Base-by-base conservation (phyloP, 2,888 invertebrate genomes). In the Cheilosia urbana region DNA sequence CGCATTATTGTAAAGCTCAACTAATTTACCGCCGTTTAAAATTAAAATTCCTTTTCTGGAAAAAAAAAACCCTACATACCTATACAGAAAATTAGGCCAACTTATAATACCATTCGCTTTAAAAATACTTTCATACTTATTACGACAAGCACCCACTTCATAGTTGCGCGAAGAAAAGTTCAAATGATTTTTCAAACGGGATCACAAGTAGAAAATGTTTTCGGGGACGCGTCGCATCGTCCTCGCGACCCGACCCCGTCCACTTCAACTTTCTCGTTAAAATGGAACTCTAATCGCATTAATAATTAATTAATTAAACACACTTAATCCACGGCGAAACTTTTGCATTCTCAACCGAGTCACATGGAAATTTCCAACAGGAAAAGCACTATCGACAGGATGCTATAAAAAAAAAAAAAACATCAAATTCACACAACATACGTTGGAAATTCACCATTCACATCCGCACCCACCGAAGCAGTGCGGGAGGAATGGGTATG, bases 291-390 rank as follows among this genome's bases (percentile, higher is more conserved):
- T 71, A 71, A 84, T 84, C 75, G 79, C 75, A 80, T 84, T 79
- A 80, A 47, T 80, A 75, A 71, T 75, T 69, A 69, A 84, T 84
- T 80, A 84, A 75, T 84, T 75, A 65, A 71, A 75, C 75, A 79
- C 80, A 47, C 58, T 71, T 79, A 73, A 75, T 73, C 79, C 42
- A 37, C 27, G 53, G 45, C 7, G 51, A 49, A 78, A 71, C 47
- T 69, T 71, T 63, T 63, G 63, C 78, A 63, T 63, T 63, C 51
- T 57, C 49, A 57, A 27, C 19, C 21, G 57, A 40, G 19, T 30
- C n/a, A 19, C 9, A 17, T 17, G 6, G 7, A 42, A 40, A 19
- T 2, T 2, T 4, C 21, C 24, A 51, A 15, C 21, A 6, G 19
- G 5, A 27, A 17, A 55, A 19, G 19, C 19, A 24, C 62, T 45